Evolutionary conservation across 2,797 vertebrate species (phyloP), one percentile per base, ranked within the genome.

Genomic region (Crypturellus tataupa): DNA sequence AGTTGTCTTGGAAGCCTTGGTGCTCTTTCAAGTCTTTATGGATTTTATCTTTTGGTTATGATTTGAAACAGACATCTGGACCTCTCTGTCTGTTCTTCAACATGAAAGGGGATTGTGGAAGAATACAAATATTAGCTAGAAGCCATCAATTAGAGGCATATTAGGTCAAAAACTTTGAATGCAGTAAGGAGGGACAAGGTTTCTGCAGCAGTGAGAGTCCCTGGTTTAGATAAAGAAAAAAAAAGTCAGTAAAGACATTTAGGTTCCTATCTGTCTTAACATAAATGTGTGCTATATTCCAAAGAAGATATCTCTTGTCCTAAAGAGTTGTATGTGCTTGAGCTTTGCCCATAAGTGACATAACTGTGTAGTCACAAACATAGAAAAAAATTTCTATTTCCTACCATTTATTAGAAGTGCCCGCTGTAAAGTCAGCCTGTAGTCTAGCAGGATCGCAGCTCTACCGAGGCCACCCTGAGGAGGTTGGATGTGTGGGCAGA

Each of bases 1-100:
- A 24, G 65, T 25, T 87, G 49, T 21, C 72, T 85, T 67, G 68
- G 86, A 94, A 87, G 10, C 15, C 29, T 75, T n/a, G 23, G 58
- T 71, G 49, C 35, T 83, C 80, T 90, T 88, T 85, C 75, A 85
- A 78, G 71, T 75, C n/a, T 27, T 91, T 51, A 70, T 18, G 21
- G 42, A 10, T 95, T 93, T 86, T 77, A 60, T 7, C 23, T 92
- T 91, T 86, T 4, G 5, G 19, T 40, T 53, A 35, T 4, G 25
- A 75, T 78, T 68, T 90, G 58, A 87, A 93, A 72, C 27, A 12
- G 39, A 59, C 31, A 40, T 80, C 29, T 44, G 39, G 24, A 25
- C 88, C 42, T 46, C 42, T 42, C 63, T 72, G 2, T 8, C 20
- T 29, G 8, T 78, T 85, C 73, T 95, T 90, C 77, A 53, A 8